Conservation (phyloP, 1,140 invertebrate genomes). For the Bombus consobrinus region DNA sequence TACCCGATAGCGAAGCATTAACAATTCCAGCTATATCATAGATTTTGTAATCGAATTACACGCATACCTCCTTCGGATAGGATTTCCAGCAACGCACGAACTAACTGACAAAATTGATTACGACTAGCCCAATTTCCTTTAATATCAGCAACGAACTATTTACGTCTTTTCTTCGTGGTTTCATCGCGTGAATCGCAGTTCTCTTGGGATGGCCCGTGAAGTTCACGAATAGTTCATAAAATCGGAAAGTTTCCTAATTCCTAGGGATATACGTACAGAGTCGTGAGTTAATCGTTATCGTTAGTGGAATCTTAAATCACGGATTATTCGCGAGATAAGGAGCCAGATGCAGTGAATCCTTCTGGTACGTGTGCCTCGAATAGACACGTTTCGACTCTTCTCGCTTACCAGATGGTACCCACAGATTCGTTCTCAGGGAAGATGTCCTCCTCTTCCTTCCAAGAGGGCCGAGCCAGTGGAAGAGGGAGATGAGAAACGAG, state of each 20-base stretch:
- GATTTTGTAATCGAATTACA: no score
- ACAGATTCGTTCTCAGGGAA: slow-evolving; percentile 42
- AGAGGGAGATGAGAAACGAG: not conserved
- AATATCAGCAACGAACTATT: not conserved
- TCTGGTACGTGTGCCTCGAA: slow-evolving; percentile 66
- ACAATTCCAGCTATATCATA: not conserved
- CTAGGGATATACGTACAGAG: not conserved
- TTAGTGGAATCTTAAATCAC: slow-evolving; percentile 44
- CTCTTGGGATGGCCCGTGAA: not conserved
- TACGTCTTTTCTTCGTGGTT: not conserved
- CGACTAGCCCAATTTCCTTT: not conserved
- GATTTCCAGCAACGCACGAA: not conserved
- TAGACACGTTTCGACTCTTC: slow-evolving; percentile 71
- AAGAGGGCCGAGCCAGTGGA: not conserved
- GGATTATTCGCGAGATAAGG: slow-evolving; percentile 62
- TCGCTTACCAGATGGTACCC: slow-evolving; percentile 50
- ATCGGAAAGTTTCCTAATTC: not conserved
- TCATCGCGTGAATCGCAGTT: not conserved
- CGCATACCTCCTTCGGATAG: no score
- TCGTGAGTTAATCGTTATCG: slow-evolving; percentile 33
- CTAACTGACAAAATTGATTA: no score
- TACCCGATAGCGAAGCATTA: not conserved
- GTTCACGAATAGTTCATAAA: not conserved
- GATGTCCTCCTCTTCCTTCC: slow-evolving; percentile 2
- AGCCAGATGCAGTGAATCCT: slow-evolving; percentile 60